Percentiles rank a stretch among this genome's conserved stretches.
Evolutionary conservation across 2,113 vertebrate genomes (phyloP).

Genomic region (Macquaria australasica): DNA sequence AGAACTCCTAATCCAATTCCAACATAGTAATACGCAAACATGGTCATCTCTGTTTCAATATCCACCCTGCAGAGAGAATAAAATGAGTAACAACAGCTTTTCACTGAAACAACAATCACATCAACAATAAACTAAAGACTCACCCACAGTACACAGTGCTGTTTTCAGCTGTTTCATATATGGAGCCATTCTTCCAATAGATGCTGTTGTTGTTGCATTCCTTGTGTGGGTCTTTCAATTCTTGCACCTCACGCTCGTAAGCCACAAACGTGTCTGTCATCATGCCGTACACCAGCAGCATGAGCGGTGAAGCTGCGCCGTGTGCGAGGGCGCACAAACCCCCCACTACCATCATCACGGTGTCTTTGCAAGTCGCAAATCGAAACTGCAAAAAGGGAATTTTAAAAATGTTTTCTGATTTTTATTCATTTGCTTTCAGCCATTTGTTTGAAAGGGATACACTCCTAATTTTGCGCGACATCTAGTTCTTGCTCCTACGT

Average conservation of each 20-base stretch:
- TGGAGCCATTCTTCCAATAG: conserved; percentile 80
- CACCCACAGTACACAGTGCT: conserved; percentile 78
- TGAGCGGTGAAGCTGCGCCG: conserved; percentile 81
- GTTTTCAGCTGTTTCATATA: conserved; percentile 74
- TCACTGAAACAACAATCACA: neutral
- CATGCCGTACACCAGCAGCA: conserved; percentile 83
- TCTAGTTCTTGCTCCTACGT: neutral
- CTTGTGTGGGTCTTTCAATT: conserved; percentile 80
- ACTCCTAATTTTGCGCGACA: neutral
- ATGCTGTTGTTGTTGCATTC: conserved; percentile 78
- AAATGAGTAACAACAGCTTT: conserved; percentile 5
- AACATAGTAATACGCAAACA: conserved; percentile 85
- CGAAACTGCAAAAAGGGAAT: conserved; percentile 74
- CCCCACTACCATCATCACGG: conserved; percentile 81
- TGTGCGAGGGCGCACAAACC: conserved; percentile 82
- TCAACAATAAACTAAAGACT: conserved; percentile 51
- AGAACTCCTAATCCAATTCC: conserved; percentile 81
- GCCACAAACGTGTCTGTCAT: conserved; percentile 85
- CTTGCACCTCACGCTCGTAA: conserved; percentile 79
- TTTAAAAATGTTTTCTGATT: too few relatives aligned
- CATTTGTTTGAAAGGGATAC: neutral
- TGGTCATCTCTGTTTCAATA: conserved; percentile 83
- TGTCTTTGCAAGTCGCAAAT: conserved; percentile 81
- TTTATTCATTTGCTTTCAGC: too few relatives aligned
- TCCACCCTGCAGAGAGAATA: conserved; percentile 76